phyloP scores from a whole-genome alignment of 2,797 vertebrate species.

The Esox masquinongy region DNA sequence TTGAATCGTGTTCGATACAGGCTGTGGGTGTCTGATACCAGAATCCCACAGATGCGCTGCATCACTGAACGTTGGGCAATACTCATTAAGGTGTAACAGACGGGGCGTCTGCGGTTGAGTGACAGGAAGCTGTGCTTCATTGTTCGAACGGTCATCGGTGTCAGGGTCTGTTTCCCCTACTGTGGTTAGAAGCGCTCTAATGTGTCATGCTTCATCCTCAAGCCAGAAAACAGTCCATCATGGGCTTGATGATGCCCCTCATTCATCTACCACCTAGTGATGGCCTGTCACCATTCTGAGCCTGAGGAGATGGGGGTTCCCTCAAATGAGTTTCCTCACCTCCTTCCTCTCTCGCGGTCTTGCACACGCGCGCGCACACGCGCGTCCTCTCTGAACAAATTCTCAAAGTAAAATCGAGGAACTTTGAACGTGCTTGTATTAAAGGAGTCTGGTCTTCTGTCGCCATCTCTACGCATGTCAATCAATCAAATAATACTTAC shows the following conservation, averaged over 20 bases:
- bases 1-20: neutral
- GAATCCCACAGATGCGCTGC: neutral
- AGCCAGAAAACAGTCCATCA: constrained; percentile 3
- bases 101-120: constrained; percentile 38
- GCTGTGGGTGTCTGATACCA: neutral
- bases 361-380: no score
- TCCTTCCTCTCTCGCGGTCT: no score
- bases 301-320: neutral
- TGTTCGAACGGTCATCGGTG: neutral
- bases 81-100: constrained; percentile 49
- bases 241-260: neutral
- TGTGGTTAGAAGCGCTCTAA: constrained; percentile 24
- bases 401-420: no score
- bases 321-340: no score
- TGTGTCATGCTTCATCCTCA: neutral
- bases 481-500: no score
- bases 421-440: no score
- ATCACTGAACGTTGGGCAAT: neutral
- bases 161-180: neutral
- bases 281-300: neutral
- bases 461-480: no score
- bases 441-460: no score
- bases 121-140: constrained; percentile 32
- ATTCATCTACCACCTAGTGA: neutral
- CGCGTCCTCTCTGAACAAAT: no score